phyloP scores from a whole-genome alignment of 2,888 invertebrate genomes.

The Phasia obesa region DNA sequence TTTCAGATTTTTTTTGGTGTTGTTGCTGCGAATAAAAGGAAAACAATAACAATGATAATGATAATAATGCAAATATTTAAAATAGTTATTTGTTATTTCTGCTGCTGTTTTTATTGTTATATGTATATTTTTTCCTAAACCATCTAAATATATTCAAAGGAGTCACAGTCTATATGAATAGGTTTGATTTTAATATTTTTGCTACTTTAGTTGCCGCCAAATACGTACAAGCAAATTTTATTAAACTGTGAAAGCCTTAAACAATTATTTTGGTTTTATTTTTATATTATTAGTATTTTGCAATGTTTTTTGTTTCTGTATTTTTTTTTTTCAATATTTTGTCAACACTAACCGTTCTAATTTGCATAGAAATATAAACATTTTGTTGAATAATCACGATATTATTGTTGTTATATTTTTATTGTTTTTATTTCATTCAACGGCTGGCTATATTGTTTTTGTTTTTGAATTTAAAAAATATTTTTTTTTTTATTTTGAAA shows the following conservation, averaged over 20 bases:
- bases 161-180: neutral
- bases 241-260: conserved; percentile 17
- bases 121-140: conserved; percentile 15
- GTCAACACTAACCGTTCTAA: conserved; percentile 49
- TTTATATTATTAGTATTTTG: neutral
- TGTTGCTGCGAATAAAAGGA: neutral
- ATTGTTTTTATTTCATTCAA: conserved; percentile 14
- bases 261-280: conserved; percentile 23
- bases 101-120: conserved; percentile 7
- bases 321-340: conserved; percentile 18
- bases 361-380: conserved; percentile 51
- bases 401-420: conserved; percentile 2
- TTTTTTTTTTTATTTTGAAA: too few relatives aligned
- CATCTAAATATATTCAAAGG: conserved; percentile 1
- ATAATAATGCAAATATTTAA: conserved; percentile 54
- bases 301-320: conserved; percentile 22
- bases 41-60: conserved; percentile 51
- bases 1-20: conserved; percentile 46
- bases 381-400: conserved; percentile 38
- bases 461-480: conserved; percentile 2
- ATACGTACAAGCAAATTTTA: neutral
- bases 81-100: conserved; percentile 13
- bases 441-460: conserved; percentile 10
- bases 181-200: neutral
- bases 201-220: neutral